Percentiles rank a stretch among this genome's conserved stretches.
These are phyloP conservation scores for Netelia fuscicornis DNA, from an alignment of 2,888 invertebrate species.

Conservation along the genomic window DNA sequence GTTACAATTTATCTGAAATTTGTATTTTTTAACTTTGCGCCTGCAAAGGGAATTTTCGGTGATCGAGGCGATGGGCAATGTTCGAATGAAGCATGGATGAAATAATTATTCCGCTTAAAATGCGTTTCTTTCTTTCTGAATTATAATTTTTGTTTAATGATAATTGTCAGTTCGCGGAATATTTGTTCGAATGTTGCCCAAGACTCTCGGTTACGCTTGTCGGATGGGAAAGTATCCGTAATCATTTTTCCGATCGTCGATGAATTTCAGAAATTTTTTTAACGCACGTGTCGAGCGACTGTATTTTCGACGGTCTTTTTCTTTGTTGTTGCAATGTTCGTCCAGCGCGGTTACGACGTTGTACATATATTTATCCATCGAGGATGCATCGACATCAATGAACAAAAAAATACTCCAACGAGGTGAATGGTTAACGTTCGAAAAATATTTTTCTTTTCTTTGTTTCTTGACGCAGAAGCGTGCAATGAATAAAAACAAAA, in stretches of 20 bases:
- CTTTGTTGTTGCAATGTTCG: neutral
- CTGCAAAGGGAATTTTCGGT: neutral
- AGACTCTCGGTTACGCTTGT: no score
- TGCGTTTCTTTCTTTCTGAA: neutral
- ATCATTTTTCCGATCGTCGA: neutral
- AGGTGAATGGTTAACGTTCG: neutral
- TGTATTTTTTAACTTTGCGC: slow-evolving; percentile 6
- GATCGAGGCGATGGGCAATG: neutral
- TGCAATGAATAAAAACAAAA: neutral
- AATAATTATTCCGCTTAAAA: neutral
- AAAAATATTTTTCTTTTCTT: no score
- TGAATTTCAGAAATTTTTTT: neutral
- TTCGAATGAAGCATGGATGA: neutral
- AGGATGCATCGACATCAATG: neutral
- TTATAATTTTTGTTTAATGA: neutral
- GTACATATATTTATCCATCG: neutral
- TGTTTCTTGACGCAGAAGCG: no score
- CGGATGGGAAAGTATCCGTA: no score
- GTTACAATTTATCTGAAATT: slow-evolving; percentile 5
- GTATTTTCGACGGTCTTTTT: neutral
- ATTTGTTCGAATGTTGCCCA: slow-evolving; percentile 7
- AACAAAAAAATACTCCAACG: neutral
- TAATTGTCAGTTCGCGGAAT: neutral
- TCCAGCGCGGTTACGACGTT: neutral
- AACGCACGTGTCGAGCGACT: neutral